These are phyloP conservation scores for Mesaphorura yosii DNA, from an alignment of 1,140 invertebrate genomes.

Conservation along the genomic window DNA sequence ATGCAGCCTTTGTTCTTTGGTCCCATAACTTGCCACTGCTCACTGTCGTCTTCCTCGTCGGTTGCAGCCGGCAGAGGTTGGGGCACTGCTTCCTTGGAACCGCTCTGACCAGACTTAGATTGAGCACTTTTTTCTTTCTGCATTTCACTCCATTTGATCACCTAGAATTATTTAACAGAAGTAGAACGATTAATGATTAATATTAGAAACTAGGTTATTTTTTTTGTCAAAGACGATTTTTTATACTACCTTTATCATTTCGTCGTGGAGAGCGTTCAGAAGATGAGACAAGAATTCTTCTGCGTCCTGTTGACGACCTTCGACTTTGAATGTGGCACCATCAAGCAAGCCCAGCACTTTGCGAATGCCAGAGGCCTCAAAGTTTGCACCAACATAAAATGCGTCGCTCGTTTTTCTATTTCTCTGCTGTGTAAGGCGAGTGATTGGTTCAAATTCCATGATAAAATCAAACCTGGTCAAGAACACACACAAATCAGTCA, in stretches of 20 bases:
- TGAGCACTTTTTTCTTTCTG: slow-evolving; percentile 34
- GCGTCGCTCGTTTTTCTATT: slow-evolving; percentile 23
- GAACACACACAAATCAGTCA: slow-evolving; percentile 1
- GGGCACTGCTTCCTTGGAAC: neutral
- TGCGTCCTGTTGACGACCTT: slow-evolving; percentile 84
- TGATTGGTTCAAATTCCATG: slow-evolving; percentile 27
- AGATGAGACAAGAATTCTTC: slow-evolving; percentile 88
- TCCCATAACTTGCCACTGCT: slow-evolving; percentile 60
- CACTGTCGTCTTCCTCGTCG: slow-evolving; percentile 33
- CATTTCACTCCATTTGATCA: slow-evolving; percentile 54
- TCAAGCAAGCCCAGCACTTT: slow-evolving; percentile 32
- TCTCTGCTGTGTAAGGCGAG: neutral
- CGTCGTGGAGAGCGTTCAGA: slow-evolving; percentile 86
- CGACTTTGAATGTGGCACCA: slow-evolving; percentile 51
- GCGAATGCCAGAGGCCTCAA: slow-evolving; percentile 28
- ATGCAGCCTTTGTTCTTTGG: slow-evolving; percentile 74
- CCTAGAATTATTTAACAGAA: slow-evolving; percentile 42
- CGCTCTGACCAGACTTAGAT: no score
- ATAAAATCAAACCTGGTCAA: slow-evolving; percentile 28
- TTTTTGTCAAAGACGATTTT: neutral
- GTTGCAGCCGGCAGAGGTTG: slow-evolving; percentile 38
- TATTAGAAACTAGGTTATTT: neutral
- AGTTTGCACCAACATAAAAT: slow-evolving; percentile 20
- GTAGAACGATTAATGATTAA: neutral
- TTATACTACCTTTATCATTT: slow-evolving; percentile 68